These are phyloP conservation scores for Eupleurogrammus muticus DNA, from an alignment of 2,797 vertebrate species.

Conservation along the genomic window DNA sequence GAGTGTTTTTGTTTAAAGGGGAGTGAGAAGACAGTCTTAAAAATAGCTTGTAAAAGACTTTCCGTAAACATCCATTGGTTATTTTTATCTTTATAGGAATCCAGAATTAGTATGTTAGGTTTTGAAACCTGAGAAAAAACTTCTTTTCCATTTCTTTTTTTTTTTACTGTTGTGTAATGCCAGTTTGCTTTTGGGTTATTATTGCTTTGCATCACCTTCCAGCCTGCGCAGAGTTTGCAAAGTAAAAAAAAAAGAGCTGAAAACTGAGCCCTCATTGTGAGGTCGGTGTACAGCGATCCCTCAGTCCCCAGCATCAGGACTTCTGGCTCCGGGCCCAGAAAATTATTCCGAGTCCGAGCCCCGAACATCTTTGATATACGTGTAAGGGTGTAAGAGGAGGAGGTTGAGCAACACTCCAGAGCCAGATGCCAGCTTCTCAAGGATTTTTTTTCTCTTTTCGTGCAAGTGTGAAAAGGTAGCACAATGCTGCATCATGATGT, in stretches of 20 bases:
- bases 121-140: conserved; percentile 4
- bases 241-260: conserved; percentile 24
- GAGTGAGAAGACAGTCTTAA: conserved; percentile 1
- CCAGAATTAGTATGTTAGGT: conserved; percentile 8
- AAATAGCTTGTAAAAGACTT: not conserved
- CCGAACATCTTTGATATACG: conserved; percentile 41
- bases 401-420: conserved; percentile 34
- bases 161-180: conserved; percentile 1
- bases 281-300: conserved; percentile 10
- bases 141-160: not conserved
- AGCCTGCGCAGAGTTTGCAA: not conserved
- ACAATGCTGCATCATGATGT: conserved; percentile 63
- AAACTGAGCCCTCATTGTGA: not conserved
- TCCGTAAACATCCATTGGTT: not conserved
- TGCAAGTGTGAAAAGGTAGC: conserved; percentile 48
- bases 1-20: not conserved
- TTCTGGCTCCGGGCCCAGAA: conserved; percentile 37
- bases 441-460: conserved; percentile 24
- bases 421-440: conserved; percentile 60
- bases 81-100: conserved; percentile 24
- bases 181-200: conserved; percentile 23
- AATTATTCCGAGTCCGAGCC: conserved; percentile 42
- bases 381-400: conserved; percentile 14
- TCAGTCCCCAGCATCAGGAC: not conserved
- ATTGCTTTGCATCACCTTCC: conserved; percentile 21